These are phyloP conservation scores for Campylomormyrus numenius DNA, from an alignment of 2,113 vertebrate genomes.

Conservation along the genomic window DNA sequence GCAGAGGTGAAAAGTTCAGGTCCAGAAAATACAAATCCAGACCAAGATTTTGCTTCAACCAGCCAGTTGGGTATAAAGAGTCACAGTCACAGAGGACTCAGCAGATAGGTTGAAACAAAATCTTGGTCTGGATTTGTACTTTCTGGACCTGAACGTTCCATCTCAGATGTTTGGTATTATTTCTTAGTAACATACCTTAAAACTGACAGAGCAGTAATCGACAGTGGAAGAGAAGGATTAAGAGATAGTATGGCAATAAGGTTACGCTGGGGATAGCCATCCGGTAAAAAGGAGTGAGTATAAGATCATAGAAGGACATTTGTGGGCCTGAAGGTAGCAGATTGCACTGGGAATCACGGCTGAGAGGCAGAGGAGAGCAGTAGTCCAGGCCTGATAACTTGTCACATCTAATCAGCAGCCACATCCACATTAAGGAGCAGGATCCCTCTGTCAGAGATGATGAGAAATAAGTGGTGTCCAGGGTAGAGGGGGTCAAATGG, in stretches of 20 bases:
- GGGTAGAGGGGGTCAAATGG: constrained; percentile 14
- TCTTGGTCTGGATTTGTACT: neutral
- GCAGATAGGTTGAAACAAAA: neutral
- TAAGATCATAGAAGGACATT: constrained; percentile 30
- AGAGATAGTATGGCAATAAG: neutral
- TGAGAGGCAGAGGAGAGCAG: constrained; percentile 38
- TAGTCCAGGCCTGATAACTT: constrained; percentile 62
- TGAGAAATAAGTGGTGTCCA: constrained; percentile 12
- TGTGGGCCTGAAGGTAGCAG: constrained; percentile 34
- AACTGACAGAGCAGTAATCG: neutral
- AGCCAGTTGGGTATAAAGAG: neutral
- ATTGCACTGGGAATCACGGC: constrained; percentile 34
- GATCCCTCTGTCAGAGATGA: constrained; percentile 44
- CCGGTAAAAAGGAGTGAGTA: constrained; percentile 25
- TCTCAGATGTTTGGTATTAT: neutral
- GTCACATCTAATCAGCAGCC: constrained; percentile 60
- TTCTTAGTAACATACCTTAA: neutral
- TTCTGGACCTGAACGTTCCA: neutral
- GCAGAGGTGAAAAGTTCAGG: neutral
- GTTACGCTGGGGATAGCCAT: constrained; percentile 22
- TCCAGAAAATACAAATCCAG: neutral
- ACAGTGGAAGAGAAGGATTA: neutral
- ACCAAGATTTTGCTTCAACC: neutral
- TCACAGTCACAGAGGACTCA: neutral
- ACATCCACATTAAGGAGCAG: constrained; percentile 47